Base-by-base conservation (phyloP, 2,797 vertebrate genomes). In the Pseudomugil gertrudae region DNA sequence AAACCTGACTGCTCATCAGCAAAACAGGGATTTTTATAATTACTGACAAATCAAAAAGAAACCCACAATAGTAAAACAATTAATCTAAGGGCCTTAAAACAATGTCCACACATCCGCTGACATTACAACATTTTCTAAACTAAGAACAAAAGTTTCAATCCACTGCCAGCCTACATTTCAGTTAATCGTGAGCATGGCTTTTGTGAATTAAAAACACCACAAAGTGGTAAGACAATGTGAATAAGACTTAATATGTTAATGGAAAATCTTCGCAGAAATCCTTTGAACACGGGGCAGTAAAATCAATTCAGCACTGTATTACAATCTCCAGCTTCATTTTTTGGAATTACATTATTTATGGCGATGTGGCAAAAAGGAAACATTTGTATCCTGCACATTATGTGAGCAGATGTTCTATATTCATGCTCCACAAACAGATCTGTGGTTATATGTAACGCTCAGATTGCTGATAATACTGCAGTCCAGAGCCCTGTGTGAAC, bases 231-330 rank as follows among this genome's bases (percentile, higher is more conserved):
- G 10, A 45, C 55, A 59, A 67, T 55, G 11, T 30, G 29, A 8
- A 64, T 3, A 69, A 56, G 29, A 70, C 5, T 7, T 69, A 24
- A 69, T 65, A 71, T 48, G 26, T 59, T 21, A 54, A 24, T 50
- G 47, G 63, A 57, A 72, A 63, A 55, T 9, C 32, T 56, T 21
- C 11, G 24, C 9, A 56, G 17, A 45, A 68, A 60, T 50, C 57
- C 52, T 33, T 30, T 15, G 54, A 79, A 57, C 53, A 40, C 38
- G 54, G 40, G 65, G 54, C 74, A 77, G 74, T 56, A 66, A 60
- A 32, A 68, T 68, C 52, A 69, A 66, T 57, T 5, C 1, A 21
- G 19, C 13, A 65, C 21, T 27, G 29, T 57, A 29, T 57, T 60
- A 64, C 67, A 66, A 60, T 65, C 35, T 61, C 36, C 24, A 26